Evolutionary conservation across 2,797 vertebrate species (phyloP).

Genomic region (Falco cherrug): DNA sequence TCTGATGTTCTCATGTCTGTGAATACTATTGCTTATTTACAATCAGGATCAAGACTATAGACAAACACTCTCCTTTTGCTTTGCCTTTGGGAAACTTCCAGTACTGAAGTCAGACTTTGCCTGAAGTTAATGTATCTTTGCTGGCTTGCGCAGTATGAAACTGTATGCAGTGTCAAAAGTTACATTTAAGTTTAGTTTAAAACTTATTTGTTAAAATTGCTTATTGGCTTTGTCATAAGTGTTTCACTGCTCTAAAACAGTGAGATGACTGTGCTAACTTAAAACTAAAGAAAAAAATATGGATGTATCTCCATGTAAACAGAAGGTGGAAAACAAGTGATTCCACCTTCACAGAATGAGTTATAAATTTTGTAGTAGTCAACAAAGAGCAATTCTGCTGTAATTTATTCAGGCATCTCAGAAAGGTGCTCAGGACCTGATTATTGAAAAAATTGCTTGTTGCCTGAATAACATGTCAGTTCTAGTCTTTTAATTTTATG

Average conservation of each 20-base stretch:
- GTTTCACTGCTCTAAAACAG: not conserved
- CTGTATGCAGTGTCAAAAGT: not conserved
- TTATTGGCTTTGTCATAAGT: not conserved
- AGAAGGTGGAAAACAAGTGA: not conserved
- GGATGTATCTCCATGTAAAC: not conserved
- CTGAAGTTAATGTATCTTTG: not conserved
- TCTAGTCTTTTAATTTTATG: not conserved
- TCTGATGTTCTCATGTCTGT: not conserved
- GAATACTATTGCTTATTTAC: not conserved
- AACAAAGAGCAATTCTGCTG: not conserved
- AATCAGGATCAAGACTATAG: not conserved
- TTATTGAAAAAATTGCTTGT: slow-evolving; percentile 13
- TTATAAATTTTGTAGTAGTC: not conserved
- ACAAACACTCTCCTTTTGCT: not conserved
- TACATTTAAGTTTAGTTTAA: not conserved
- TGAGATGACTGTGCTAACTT: not conserved
- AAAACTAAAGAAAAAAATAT: not conserved
- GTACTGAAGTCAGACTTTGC: not conserved
- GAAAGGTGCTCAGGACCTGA: not conserved
- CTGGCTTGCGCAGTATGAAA: not conserved
- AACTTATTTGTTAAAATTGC: not conserved
- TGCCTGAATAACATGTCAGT: not conserved
- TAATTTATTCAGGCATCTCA: not conserved
- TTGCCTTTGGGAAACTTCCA: not conserved
- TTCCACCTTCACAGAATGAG: not conserved